Evolutionary conservation across 2,888 invertebrate species (phyloP).

Genomic region (Nomada fabriciana): DNA sequence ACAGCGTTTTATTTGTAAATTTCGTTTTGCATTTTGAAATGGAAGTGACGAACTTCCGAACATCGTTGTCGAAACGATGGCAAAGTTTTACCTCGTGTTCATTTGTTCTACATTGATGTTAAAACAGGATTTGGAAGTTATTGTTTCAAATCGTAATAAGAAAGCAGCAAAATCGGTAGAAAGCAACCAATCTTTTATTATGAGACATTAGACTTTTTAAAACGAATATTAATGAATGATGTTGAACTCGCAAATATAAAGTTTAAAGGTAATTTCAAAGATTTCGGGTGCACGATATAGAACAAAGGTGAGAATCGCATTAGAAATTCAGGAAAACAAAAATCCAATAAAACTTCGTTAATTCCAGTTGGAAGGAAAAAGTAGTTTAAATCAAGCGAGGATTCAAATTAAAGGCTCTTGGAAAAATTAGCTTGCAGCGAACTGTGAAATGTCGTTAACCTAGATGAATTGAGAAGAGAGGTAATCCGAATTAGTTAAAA

Average conservation of each 20-base stretch:
- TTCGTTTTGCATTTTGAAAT: background rate
- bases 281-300: background rate
- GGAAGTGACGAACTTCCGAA: background rate
- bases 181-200: too few relatives aligned
- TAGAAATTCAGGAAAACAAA: background rate
- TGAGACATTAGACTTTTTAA: too few relatives aligned
- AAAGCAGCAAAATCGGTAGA: too few relatives aligned
- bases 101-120: background rate
- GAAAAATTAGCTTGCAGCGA: conserved; percentile 12
- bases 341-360: conserved; percentile 10
- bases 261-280: background rate
- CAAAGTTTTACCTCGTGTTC: background rate
- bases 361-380: background rate
- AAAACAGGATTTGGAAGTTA: background rate
- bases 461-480: conserved; percentile 14
- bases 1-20: conserved; percentile 3
- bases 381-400: conserved; percentile 13
- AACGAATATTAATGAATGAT: too few relatives aligned
- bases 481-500: conserved; percentile 23
- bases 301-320: background rate
- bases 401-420: conserved; percentile 15
- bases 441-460: conserved; percentile 22
- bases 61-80: background rate
- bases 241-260: too few relatives aligned
- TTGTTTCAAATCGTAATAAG: too few relatives aligned